Evolutionary conservation across 2,888 invertebrate genomes (phyloP).

Genomic region (Netelia virgata): DNA sequence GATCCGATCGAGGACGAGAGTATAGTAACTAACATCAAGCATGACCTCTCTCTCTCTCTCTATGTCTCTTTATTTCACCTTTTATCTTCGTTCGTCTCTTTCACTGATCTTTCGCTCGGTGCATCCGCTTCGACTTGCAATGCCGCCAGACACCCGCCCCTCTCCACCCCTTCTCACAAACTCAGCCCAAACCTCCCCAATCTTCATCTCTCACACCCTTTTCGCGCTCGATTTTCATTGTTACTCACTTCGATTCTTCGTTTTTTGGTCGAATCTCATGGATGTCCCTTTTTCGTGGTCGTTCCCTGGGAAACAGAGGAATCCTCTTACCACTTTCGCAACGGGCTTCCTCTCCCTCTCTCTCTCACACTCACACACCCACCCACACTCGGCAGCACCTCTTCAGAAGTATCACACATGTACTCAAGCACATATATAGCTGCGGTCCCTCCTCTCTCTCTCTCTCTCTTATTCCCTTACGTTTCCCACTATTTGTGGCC

Average conservation of each 20-base stretch:
- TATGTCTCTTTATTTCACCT: too few relatives aligned
- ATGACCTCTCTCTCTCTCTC: constrained; percentile 11
- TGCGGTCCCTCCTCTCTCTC: background rate
- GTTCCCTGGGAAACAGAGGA: constrained; percentile 67
- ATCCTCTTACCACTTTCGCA: constrained; percentile 65
- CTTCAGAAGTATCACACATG: constrained; percentile 52
- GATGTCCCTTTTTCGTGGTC: constrained; percentile 66
- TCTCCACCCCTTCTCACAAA: constrained; percentile 1
- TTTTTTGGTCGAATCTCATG: constrained; percentile 62
- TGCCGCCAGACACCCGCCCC: background rate
- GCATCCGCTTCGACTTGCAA: constrained; percentile 49
- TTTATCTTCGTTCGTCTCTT: too few relatives aligned
- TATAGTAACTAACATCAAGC: constrained; percentile 42
- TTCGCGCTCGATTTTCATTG: constrained; percentile 59
- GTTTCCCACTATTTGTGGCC: constrained; percentile 30
- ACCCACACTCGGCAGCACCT: constrained; percentile 19
- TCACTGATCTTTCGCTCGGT: constrained; percentile 57
- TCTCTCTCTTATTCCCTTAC: constrained; percentile 11
- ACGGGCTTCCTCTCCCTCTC: constrained; percentile 11
- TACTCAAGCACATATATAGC: constrained; percentile 25
- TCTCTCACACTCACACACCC: background rate
- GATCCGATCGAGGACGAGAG: constrained; percentile 60
- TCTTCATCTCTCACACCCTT: constrained; percentile 2
- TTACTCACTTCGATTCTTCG: constrained; percentile 61
- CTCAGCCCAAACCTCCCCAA: too few relatives aligned